A percentile compares a stretch with the other conserved stretches of the same genome.
Conservation (phyloP, 2,888 invertebrate genomes). For the Arctia plantaginis region DNA sequence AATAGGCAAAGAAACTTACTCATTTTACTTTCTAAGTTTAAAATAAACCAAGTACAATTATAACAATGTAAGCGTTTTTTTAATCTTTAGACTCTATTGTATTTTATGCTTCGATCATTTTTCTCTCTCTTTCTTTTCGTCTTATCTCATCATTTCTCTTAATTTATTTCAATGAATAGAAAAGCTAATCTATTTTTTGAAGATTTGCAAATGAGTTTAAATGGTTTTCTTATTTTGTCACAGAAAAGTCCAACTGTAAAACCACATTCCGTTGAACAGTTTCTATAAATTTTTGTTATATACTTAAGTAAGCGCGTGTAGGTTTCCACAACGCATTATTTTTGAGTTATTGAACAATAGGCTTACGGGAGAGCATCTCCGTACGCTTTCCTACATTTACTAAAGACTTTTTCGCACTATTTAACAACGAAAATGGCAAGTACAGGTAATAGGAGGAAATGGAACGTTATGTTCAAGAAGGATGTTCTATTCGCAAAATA, state of each 20-base stretch:
- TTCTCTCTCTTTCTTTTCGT: no score
- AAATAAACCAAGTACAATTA: background rate
- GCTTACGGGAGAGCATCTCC: background rate
- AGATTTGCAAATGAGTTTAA: no score
- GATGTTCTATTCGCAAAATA: background rate
- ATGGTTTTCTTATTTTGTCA: no score
- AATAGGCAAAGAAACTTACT: background rate
- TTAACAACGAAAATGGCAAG: slow-evolving; percentile 8
- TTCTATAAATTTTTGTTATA: background rate
- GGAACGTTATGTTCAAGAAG: background rate
- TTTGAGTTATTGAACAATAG: slow-evolving; percentile 6
- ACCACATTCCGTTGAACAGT: background rate
- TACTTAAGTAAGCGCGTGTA: background rate
- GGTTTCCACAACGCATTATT: background rate
- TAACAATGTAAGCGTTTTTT: background rate
- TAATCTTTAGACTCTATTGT: background rate
- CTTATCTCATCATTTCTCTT: no score
- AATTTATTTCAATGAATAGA: no score
- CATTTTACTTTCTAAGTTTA: background rate
- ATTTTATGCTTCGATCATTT: background rate
- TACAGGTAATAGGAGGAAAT: slow-evolving; percentile 8
- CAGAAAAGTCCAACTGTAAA: background rate
- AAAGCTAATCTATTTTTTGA: no score
- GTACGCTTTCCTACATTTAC: slow-evolving; percentile 6
- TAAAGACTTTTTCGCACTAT: slow-evolving; percentile 17